Percentiles rank a stretch among this genome's conserved stretches.
These are phyloP conservation scores for Baccha elongata DNA, from an alignment of 2,888 invertebrate species.

Conservation along the genomic window DNA sequence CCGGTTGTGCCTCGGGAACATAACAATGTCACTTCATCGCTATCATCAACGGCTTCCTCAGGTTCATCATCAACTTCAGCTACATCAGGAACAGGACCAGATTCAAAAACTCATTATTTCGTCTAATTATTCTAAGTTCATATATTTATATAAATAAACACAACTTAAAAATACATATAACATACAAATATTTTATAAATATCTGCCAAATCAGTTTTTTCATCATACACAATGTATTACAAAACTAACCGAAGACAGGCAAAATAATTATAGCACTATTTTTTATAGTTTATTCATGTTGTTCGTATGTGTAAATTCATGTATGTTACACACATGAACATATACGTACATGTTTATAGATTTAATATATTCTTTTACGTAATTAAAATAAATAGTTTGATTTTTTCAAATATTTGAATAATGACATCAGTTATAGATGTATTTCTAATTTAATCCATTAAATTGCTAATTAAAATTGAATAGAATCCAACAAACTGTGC, in stretches of 20 bases:
- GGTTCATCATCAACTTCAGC: conserved; percentile 75
- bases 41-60: conserved; percentile 79
- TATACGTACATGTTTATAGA: conserved; percentile 20
- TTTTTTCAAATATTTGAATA: conserved; percentile 56
- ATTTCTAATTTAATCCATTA: conserved; percentile 58
- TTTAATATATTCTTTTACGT: conserved; percentile 60
- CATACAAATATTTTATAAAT: conserved; percentile 47
- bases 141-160: conserved; percentile 11
- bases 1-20: conserved; percentile 80
- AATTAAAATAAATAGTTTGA: conserved; percentile 57
- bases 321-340: conserved; percentile 5
- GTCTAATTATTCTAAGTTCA: conserved; percentile 69
- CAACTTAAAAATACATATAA: conserved; percentile 30
- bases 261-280: conserved; percentile 19
- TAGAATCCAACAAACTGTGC: conserved; percentile 54
- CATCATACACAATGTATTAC: too few species aligned
- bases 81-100: conserved; percentile 74
- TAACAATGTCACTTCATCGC: conserved; percentile 78
- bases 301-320: conserved; percentile 7
- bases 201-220: conserved; percentile 59
- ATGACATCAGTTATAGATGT: conserved; percentile 33
- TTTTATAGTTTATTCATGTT: conserved; percentile 23
- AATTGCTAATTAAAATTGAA: conserved; percentile 61
- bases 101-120: conserved; percentile 75
- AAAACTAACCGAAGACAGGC: conserved; percentile 64